These are phyloP conservation scores for Syrrhaptes paradoxus DNA, from an alignment of 2,113 vertebrate species.

Conservation along the genomic window DNA sequence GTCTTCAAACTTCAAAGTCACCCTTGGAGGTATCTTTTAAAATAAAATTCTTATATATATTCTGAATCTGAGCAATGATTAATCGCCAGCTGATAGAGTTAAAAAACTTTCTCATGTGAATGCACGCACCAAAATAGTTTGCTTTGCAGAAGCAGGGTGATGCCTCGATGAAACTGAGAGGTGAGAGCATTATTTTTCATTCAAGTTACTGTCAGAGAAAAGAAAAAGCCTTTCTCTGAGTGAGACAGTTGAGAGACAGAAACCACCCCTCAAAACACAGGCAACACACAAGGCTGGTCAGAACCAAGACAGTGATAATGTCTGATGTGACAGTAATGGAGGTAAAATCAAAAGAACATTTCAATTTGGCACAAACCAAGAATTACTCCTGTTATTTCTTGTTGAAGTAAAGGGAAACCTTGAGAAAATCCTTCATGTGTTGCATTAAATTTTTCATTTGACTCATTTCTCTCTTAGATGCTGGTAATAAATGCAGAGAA, in stretches of 20 bases:
- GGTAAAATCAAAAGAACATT: neutral
- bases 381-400: neutral
- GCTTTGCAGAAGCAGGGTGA: neutral
- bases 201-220: constrained; percentile 2
- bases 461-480: neutral
- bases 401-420: neutral
- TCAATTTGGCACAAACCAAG: neutral
- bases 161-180: neutral
- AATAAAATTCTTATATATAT: neutral
- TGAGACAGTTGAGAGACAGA: neutral
- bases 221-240: neutral
- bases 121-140: neutral
- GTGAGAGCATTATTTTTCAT: constrained; percentile 2
- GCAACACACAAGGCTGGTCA: neutral
- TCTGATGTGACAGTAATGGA: neutral
- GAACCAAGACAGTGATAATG: neutral
- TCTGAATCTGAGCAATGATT: constrained; percentile 21
- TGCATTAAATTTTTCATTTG: neutral
- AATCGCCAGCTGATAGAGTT: neutral
- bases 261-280: neutral
- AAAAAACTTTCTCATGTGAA: neutral
- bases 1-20: constrained; percentile 52
- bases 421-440: neutral
- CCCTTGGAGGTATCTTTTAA: constrained; percentile 16
- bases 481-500: neutral